Evolutionary conservation across 2,113 vertebrate genomes (phyloP), one percentile per base, ranked within the genome.

Genomic region (Pseudonaja textilis): DNA sequence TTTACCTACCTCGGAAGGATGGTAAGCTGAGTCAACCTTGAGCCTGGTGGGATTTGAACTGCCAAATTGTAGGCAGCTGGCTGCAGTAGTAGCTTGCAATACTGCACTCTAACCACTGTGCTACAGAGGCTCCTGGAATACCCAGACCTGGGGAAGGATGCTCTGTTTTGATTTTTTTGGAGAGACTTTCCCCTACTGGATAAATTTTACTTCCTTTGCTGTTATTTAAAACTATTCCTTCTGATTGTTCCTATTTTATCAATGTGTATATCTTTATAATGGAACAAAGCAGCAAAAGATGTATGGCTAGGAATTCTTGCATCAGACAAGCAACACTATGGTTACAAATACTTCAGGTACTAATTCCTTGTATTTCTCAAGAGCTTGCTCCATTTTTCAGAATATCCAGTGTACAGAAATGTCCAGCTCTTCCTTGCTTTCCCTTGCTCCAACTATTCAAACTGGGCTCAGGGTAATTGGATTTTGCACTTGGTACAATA

Each of bases 321-420:
- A 97, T 97, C 96, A 92, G 42, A 92, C 94, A 94, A 96, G 93
- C 97, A 96, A 95, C 96, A 96, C 97, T 96, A 93, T 91, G 97
- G 97, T 97, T 97, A 96, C 93, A 95, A 74, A 95, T 93, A 96
- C 96, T 96, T 96, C 93, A 97, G 92, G 93, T 52, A 95, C 95
- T 93, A 97, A 96, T 93, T 96, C 95, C 97, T 97, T 95, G 95
- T 96, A 97, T 97, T 96, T 97, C 97, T 97, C 96, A 95, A 95
- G 95, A 96, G 96, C 95, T 94, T 96, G 29, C 96, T 94, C 94
- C 93, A 94, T 91, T 94, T 95, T 91, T 96, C 47, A 50, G 5
- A 90, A 54, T 25, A 34, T 94, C 96, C 96, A 97, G 96, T 96
- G 95, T 95, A 94, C 90, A 94, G 96, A 96, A 96, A 96, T 96